phyloP scores from a whole-genome alignment of 2,113 vertebrate species.

The Coreoperca whiteheadi region DNA sequence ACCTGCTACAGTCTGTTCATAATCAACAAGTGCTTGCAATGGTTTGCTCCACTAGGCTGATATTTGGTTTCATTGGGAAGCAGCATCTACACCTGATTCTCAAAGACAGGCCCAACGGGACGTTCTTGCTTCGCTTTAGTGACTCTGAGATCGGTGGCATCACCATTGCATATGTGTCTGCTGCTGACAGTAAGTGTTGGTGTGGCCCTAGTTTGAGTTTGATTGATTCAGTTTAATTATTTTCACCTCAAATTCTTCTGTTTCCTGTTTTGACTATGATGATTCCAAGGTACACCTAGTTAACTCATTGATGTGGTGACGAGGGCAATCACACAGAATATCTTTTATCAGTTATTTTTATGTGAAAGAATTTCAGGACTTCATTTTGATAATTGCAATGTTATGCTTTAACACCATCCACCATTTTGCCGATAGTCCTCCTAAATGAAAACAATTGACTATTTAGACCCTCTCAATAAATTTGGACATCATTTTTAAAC shows the following conservation, averaged over 20 bases:
- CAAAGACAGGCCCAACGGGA: constrained; percentile 87
- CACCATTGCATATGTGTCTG: constrained; percentile 93
- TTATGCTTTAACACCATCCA: background rate
- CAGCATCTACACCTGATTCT: constrained; percentile 93
- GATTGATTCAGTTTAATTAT: background rate
- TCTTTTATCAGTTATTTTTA: constrained; percentile 12
- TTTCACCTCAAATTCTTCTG: background rate
- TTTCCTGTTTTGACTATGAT: constrained; percentile 1
- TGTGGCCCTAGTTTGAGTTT: background rate
- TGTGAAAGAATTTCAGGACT: background rate
- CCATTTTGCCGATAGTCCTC: background rate
- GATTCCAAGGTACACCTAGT: background rate
- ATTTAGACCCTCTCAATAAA: too few species aligned
- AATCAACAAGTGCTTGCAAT: constrained; percentile 14
- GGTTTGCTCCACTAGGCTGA: constrained; percentile 84
- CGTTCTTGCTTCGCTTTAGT: constrained; percentile 96
- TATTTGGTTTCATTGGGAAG: constrained; percentile 96
- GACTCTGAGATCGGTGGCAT: constrained; percentile 98
- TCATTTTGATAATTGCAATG: background rate
- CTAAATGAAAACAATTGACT: background rate
- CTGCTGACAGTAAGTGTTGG: constrained; percentile 73
- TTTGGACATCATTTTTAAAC: too few species aligned
- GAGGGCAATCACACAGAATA: background rate
- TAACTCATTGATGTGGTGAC: background rate
- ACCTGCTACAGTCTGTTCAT: background rate